Percentiles rank a stretch among this genome's conserved stretches.
Conservation (phyloP, 2,113 vertebrate species). For the Apodemus sylvaticus region DNA sequence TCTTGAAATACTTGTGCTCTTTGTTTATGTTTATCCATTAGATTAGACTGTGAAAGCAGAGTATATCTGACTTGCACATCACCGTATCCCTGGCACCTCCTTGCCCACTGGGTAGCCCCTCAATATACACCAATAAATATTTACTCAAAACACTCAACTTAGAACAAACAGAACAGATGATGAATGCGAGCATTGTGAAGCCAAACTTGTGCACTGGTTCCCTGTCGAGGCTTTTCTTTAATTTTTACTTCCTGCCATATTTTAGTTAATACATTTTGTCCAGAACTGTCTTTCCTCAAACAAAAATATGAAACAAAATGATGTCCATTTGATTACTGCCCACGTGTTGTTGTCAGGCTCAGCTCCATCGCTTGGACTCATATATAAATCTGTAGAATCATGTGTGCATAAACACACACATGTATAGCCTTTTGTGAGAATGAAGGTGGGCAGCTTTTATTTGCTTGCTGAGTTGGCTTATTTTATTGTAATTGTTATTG, state of each 20-base stretch:
- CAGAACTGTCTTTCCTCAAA: slow-evolving; percentile 3
- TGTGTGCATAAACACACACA: background rate
- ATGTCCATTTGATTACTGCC: background rate
- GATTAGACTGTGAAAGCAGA: slow-evolving; percentile 5
- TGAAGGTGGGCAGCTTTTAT: background rate
- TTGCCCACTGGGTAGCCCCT: background rate
- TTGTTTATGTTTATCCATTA: background rate
- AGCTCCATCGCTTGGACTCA: background rate
- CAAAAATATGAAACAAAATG: slow-evolving; percentile 34
- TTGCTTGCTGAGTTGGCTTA: background rate
- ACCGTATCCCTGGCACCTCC: background rate
- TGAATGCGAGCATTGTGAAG: background rate
- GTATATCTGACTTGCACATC: background rate
- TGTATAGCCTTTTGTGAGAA: background rate
- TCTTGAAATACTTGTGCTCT: background rate
- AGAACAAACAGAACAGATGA: background rate
- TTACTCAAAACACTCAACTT: slow-evolving; percentile 13
- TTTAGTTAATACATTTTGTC: background rate
- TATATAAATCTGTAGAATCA: background rate
- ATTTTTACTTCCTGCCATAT: background rate
- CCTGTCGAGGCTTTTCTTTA: background rate
- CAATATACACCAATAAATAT: background rate
- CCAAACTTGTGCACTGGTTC: background rate
- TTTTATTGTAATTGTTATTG: slow-evolving; percentile 34
- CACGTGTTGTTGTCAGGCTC: background rate